phyloP scores from a whole-genome alignment of 2,797 vertebrate genomes.

The Enteromius unitaeniatus region DNA sequence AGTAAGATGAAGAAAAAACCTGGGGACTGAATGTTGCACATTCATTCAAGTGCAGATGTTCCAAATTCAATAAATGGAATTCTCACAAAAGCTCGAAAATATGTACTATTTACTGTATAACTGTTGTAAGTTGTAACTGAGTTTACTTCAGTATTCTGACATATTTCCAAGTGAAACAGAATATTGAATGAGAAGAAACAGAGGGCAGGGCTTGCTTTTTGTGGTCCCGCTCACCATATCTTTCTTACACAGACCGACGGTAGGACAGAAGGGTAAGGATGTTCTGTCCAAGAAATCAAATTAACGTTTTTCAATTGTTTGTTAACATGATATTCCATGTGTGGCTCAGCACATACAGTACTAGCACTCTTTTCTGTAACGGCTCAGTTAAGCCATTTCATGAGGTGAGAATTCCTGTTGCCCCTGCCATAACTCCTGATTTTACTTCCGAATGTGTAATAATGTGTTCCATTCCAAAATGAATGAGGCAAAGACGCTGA shows the following conservation, averaged over 20 bases:
- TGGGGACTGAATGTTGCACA: background rate
- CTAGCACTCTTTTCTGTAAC: conserved; percentile 2
- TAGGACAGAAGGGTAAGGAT: background rate
- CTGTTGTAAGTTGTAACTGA: background rate
- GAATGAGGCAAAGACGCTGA: background rate
- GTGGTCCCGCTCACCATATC: background rate
- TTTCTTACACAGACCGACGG: background rate
- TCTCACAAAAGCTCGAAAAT: background rate
- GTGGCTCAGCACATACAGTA: background rate
- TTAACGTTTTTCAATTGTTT: background rate
- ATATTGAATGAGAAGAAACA: background rate
- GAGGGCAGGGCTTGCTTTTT: background rate
- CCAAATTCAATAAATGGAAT: background rate
- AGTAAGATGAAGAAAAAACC: background rate
- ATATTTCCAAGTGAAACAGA: background rate
- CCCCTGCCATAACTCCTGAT: conserved; percentile 6
- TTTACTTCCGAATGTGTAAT: conserved; percentile 12
- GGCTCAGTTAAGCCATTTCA: conserved; percentile 3
- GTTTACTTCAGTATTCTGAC: background rate
- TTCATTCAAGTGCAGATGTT: background rate
- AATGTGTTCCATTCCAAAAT: conserved; percentile 12
- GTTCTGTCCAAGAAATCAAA: background rate
- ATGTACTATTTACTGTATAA: too few relatives aligned
- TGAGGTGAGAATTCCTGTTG: conserved; percentile 41
- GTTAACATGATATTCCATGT: background rate